Evolutionary conservation across 2,113 vertebrate species (phyloP), one percentile per base, ranked within the genome.

Genomic region (Pituophis catenifer): DNA sequence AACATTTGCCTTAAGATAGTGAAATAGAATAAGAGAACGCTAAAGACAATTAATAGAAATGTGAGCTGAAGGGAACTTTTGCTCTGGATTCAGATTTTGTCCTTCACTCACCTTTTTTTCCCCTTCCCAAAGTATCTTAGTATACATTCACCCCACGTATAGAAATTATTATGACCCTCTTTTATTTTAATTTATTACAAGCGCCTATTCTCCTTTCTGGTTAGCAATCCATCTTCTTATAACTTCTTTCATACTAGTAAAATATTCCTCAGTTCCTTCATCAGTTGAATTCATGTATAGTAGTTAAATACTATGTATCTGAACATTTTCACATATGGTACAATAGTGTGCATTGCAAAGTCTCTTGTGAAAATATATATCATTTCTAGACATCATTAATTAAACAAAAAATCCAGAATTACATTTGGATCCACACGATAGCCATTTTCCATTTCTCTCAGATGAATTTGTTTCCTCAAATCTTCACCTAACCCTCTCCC

Each of bases 181-280:
- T 21, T 62, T 88, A 8, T 92, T 88, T 70, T 54, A 65, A 88
- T 88, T 53, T 90, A 93, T 90, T 86, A 33, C 59, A 88, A 88
- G 19, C 81, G 88, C 48, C 52, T 93, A 55, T 90, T 65, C 81
- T 87, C 13, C 54, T 93, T 93, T 55, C 81, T 15, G 29, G 38
- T 33, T 50, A 88, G 33, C 23, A 55, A 93, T 88, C 33, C 8
- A 70, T 90, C 38, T 89, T 57, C 62, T 65, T 53, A 55, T 8
- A 91, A 11, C 50, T 87, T 88, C 17, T 88, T 87, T 54, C 50
- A 33, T 38, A 55, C 24, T 50, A 70, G n/a, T 65, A 62, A 54
- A 87, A 88, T 17, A 0, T 70, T 86, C 81, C 53, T n/a, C 29
- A 52, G 53, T 90, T 65, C 57, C 59, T 88, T 44, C 13, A 12